Base-by-base conservation (phyloP, 2,113 vertebrate species). In the Grus americana region DNA sequence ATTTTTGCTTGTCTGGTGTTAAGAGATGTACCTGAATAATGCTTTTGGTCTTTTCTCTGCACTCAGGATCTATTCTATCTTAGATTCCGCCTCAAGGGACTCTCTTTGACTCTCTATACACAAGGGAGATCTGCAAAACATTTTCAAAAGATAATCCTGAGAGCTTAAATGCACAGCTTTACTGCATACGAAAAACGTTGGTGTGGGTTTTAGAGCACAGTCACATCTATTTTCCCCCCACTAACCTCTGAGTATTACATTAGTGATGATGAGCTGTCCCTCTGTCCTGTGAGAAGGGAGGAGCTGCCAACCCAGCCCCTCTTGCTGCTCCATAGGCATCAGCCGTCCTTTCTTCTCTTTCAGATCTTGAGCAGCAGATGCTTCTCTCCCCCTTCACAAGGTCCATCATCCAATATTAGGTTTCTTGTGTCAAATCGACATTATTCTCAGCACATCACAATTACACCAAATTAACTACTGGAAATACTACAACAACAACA, bases 391-490 rank as follows among this genome's bases (percentile, higher is more conserved):
- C 9, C 11, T 73, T 89, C 16, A 17, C 40, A n/a, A 54, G 27
- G 27, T 72, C 58, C 40, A 22, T 61, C 16, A 36, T 34, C 46
- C 50, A 47, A 50, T 65, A 20, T 1, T 12, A 1, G 36, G 44
- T 38, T 8, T 34, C 26, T 34, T 40, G 19, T 46, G 15, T 18
- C 40, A 80, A 95, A 89, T 46, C 0, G 0, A 21, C 3, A 0
- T 55, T 72, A 22, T 62, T 84, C 40, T 54, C n/a, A 62, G n/a
- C 86, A 5, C 8, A 16, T 44, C 1, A 1, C 16, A 78, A 23
- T 93, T 73, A 29, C 36, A 50, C 23, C 6, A 16, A 76, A 83
- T 27, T 70, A 78, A 46, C 50, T 55, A 13, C 30, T 55, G 36
- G 17, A 81, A 84, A 54, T 81, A 32, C 10, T 71, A 58, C 1